Evolutionary conservation across 2,797 vertebrate species (phyloP), one percentile per base, ranked within the genome.

Genomic region (Stomatorhinus walkeri): DNA sequence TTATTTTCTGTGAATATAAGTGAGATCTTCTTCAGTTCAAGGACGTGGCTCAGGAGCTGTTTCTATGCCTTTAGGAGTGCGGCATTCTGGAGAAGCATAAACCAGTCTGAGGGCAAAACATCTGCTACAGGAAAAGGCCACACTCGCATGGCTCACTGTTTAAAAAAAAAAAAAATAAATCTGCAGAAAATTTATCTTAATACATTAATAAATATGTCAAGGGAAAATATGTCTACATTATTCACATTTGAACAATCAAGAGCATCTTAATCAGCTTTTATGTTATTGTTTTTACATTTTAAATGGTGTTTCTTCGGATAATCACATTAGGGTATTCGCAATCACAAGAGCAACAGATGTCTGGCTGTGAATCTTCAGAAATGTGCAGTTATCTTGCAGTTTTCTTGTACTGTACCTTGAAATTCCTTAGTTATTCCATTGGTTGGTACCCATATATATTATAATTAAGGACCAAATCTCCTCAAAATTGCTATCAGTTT

Each of bases 181-280:
- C 46, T 84, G 56, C 43, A 52, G 81, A 64, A 68, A 68, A 89
- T 40, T 36, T 43, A 64, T 86, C 54, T 52, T 86, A 48, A 89
- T 52, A 51, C 51, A 89, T 19, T 86, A 19, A 89, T 54, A 28
- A 24, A 36, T 86, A 86, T 86, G 19, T 83, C 36, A 51, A 56
- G 9, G 22, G 24, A 46, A 85, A 85, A 85, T 28, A 49, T 49
- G 46, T 85, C 48, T 51, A 51, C 48, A 24, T 51, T 85, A 48
- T 51, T 85, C 28, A 87, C 52, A 56, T 40, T 40, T 43, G 7
- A 56, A 56, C 19, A 4, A 40, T 10, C 52, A 49, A 49, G 40
- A 49, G 83, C 49, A 86, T 87, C 51, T 59, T 87, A 87, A 56
- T 87, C 49, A 32, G 14, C 56, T 54, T 54, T 59, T 61, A 40